Percentiles rank a stretch among this genome's conserved stretches.
These are phyloP conservation scores for Troides helena DNA, from an alignment of 2,888 invertebrate species.

Conservation along the genomic window DNA sequence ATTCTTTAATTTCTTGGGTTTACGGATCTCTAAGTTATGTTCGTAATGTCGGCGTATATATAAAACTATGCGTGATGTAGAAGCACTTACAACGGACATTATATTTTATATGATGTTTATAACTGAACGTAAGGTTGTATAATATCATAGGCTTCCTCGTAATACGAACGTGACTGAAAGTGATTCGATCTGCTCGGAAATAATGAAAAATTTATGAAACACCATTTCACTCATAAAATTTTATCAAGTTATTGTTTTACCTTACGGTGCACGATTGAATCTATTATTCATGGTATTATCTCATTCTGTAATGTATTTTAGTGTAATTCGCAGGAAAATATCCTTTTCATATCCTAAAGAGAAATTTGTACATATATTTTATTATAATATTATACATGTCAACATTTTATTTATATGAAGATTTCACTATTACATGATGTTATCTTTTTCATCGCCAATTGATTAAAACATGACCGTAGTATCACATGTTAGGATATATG, in stretches of 20 bases:
- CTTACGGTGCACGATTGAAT: neutral
- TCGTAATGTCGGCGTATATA: neutral
- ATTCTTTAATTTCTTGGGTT: too few relatives aligned
- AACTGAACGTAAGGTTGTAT: neutral
- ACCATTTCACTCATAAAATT: slow-evolving; percentile 9
- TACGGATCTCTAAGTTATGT: too few relatives aligned
- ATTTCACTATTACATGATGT: too few relatives aligned
- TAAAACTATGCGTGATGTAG: neutral
- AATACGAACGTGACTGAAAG: slow-evolving; percentile 22
- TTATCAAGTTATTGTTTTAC: slow-evolving; percentile 10
- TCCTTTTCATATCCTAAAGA: too few relatives aligned
- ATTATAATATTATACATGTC: too few relatives aligned
- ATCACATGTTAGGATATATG: too few relatives aligned
- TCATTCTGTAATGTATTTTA: neutral
- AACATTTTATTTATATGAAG: too few relatives aligned
- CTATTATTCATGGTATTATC: neutral
- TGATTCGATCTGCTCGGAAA: slow-evolving; percentile 14
- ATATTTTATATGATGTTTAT: neutral
- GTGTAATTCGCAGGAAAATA: too few relatives aligned
- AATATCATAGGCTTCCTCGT: slow-evolving; percentile 17
- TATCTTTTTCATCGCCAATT: too few relatives aligned
- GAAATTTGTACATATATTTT: too few relatives aligned
- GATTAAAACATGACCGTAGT: too few relatives aligned
- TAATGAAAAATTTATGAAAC: slow-evolving; percentile 7
- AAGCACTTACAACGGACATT: neutral